Evolutionary conservation across 2,888 invertebrate genomes (phyloP).

Genomic region (Andrena camellia): DNA sequence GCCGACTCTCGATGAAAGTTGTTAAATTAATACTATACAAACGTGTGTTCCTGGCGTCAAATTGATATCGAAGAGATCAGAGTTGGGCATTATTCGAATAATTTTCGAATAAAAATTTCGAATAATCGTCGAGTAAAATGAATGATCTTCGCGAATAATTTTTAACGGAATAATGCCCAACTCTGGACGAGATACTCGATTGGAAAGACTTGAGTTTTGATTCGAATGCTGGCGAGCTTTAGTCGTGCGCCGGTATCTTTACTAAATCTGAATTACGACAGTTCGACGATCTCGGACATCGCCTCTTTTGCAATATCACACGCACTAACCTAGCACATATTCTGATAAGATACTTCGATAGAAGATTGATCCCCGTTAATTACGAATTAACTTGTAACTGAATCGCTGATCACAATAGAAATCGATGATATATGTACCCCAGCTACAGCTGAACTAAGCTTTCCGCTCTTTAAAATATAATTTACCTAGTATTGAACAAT

Average conservation of each 20-base stretch:
- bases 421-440: conserved; percentile 26
- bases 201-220: conserved; percentile 41
- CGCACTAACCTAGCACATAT: background rate
- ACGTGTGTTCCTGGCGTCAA: background rate
- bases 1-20: conserved; percentile 31
- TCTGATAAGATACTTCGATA: conserved; percentile 18
- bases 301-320: background rate
- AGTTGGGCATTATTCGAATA: no score
- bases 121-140: no score
- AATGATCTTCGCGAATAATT: no score
- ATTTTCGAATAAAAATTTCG: no score
- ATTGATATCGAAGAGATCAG: background rate
- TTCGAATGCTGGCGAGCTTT: conserved; percentile 16
- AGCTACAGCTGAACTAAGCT: conserved; percentile 17
- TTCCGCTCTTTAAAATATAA: conserved; percentile 26
- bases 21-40: conserved; percentile 21
- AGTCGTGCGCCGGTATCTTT: background rate
- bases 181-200: conserved; percentile 7
- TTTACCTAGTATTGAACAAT: conserved; percentile 41
- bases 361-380: conserved; percentile 51
- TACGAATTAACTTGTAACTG: conserved; percentile 44
- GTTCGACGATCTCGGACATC: conserved; percentile 10
- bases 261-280: conserved; percentile 32
- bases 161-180: no score
- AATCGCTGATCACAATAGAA: conserved; percentile 47